A percentile compares a stretch with the other conserved stretches of the same genome.
Conservation (phyloP, 2,888 invertebrate species). For the Dasypolia templi region DNA sequence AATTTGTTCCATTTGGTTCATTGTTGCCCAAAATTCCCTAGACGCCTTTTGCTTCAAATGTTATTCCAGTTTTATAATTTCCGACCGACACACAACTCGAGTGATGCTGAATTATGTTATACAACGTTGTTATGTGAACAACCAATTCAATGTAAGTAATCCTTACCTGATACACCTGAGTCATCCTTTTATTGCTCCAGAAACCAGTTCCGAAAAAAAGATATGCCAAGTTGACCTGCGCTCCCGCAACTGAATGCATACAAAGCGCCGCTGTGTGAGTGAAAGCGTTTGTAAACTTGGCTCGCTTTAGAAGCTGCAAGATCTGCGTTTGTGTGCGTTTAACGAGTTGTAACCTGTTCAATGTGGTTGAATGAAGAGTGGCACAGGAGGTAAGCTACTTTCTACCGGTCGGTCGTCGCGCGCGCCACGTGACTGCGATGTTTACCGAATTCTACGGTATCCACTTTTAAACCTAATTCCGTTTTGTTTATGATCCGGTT, state of each 20-base stretch:
- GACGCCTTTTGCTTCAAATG: slow-evolving; percentile 18
- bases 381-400: slow-evolving; percentile 89
- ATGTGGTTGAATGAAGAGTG: slow-evolving; percentile 88
- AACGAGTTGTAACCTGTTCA: slow-evolving; percentile 87
- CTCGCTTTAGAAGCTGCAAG: slow-evolving; percentile 66
- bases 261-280: slow-evolving; percentile 70
- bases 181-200: slow-evolving; percentile 85
- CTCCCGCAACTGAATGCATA: slow-evolving; percentile 75
- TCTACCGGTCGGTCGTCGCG: slow-evolving; percentile 82
- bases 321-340: slow-evolving; percentile 76
- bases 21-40: slow-evolving; percentile 37
- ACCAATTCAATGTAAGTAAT: slow-evolving; percentile 45
- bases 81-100: slow-evolving; percentile 12
- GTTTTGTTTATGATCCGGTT: slow-evolving; percentile 32
- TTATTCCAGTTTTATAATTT: slow-evolving; percentile 31
- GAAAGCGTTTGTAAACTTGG: slow-evolving; percentile 65
- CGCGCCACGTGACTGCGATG: slow-evolving; percentile 77
- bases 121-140: slow-evolving; percentile 32
- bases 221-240: slow-evolving; percentile 85
- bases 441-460: slow-evolving; percentile 75
- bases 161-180: slow-evolving; percentile 75
- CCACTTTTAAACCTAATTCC: slow-evolving; percentile 48
- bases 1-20: slow-evolving; percentile 41
- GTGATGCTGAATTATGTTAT: slow-evolving; percentile 11
- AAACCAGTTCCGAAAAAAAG: slow-evolving; percentile 85